Conservation (phyloP, 2,113 vertebrate genomes). For the Podiceps cristatus region DNA sequence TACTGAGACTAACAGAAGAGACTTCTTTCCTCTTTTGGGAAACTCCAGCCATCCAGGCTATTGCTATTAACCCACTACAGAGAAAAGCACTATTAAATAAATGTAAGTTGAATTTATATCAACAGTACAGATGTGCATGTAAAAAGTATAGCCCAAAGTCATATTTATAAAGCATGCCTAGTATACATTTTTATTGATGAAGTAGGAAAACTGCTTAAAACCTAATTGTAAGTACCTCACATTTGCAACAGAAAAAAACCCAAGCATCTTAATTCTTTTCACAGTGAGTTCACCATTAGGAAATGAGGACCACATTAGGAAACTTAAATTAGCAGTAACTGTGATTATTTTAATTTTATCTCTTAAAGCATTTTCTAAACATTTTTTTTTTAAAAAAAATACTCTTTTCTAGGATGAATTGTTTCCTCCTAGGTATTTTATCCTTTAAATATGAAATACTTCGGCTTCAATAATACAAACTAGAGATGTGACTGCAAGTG, state of each 20-base stretch:
- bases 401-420: background rate
- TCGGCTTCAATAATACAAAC: background rate
- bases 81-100: background rate
- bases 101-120: background rate
- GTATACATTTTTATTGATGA: background rate
- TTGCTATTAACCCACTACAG: background rate
- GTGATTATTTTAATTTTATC: background rate
- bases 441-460: background rate
- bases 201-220: background rate
- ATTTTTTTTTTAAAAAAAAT: too few species aligned
- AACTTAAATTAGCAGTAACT: background rate
- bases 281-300: background rate
- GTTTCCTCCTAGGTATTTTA: background rate
- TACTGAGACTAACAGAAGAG: background rate
- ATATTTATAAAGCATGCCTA: background rate
- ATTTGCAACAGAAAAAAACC: background rate
- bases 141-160: background rate
- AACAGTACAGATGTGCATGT: background rate
- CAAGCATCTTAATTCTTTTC: background rate
- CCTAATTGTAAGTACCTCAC: background rate
- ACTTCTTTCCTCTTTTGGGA: background rate
- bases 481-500: background rate
- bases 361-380: background rate
- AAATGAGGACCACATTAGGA: background rate
- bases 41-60: background rate